phyloP scores from a whole-genome alignment of 2,113 vertebrate genomes.

The Eidolon helvum region DNA sequence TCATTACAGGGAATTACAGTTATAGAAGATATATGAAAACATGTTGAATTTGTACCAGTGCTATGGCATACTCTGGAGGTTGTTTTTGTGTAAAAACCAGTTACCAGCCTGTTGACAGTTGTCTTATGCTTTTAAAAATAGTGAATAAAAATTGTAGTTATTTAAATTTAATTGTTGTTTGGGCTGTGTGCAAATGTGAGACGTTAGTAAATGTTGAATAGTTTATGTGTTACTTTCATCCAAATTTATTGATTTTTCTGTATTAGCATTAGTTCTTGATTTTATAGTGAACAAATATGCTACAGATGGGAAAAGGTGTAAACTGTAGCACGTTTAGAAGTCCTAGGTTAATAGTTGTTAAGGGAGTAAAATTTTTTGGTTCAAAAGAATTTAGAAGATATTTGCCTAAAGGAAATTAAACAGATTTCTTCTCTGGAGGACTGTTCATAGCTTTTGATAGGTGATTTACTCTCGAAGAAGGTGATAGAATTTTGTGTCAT shows the following conservation, averaged over 20 bases:
- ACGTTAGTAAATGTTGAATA: background rate
- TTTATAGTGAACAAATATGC: slow-evolving; percentile 23
- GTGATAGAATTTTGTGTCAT: background rate
- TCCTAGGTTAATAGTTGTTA: slow-evolving; percentile 29
- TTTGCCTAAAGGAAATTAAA: slow-evolving; percentile 20
- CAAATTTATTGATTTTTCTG: slow-evolving; percentile 10
- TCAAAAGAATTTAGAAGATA: slow-evolving; percentile 14
- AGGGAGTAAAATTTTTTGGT: slow-evolving; percentile 29
- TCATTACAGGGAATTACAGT: background rate
- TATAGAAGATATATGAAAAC: background rate
- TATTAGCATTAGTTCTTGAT: background rate
- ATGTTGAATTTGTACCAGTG: background rate
- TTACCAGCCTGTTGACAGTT: slow-evolving; percentile 10
- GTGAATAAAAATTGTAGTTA: background rate
- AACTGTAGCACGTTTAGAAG: background rate
- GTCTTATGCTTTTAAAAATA: slow-evolving; percentile 19
- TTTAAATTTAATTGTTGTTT: background rate
- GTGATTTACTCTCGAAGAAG: background rate
- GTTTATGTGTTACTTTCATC: background rate
- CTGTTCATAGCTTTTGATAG: background rate
- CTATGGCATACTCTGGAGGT: background rate
- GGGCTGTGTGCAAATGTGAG: background rate
- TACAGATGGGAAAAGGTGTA: background rate
- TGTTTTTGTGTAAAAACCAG: background rate
- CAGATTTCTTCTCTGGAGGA: background rate